phyloP scores from a whole-genome alignment of 2,888 invertebrate species.

The Boloria euphrosyne region DNA sequence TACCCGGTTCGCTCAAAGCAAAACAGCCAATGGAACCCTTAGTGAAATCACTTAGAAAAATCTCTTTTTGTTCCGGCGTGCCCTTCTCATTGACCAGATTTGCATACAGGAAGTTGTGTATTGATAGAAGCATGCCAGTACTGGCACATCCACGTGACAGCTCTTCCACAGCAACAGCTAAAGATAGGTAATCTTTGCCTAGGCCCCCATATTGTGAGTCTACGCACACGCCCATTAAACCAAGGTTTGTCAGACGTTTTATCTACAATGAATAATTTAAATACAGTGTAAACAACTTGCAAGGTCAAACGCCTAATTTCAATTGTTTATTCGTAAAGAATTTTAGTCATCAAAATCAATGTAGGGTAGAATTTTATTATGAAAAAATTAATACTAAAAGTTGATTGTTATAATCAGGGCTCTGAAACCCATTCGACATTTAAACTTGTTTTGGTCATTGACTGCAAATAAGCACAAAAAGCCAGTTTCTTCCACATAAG shows the following conservation, averaged over 20 bases:
- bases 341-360: not conserved
- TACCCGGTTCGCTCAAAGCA: conserved; percentile 90
- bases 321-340: not conserved
- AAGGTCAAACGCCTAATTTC: not conserved
- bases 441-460: too few species aligned
- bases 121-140: conserved; percentile 88
- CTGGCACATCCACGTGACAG: conserved; percentile 89
- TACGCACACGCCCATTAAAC: conserved; percentile 86
- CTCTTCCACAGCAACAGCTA: conserved; percentile 90
- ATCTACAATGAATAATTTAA: conserved; percentile 70
- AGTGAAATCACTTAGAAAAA: conserved; percentile 83
- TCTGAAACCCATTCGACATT: too few species aligned
- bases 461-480: too few species aligned
- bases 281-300: not conserved
- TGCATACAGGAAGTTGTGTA: conserved; percentile 89
- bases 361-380: too few species aligned
- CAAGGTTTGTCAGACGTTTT: conserved; percentile 85
- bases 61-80: conserved; percentile 85
- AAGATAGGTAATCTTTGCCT: conserved; percentile 86
- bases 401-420: too few species aligned
- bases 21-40: conserved; percentile 88
- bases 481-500: too few species aligned
- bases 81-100: conserved; percentile 86
- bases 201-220: conserved; percentile 86
- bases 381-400: too few species aligned